Conservation (phyloP, 2,888 invertebrate species). For the Helobdella robusta region DNA sequence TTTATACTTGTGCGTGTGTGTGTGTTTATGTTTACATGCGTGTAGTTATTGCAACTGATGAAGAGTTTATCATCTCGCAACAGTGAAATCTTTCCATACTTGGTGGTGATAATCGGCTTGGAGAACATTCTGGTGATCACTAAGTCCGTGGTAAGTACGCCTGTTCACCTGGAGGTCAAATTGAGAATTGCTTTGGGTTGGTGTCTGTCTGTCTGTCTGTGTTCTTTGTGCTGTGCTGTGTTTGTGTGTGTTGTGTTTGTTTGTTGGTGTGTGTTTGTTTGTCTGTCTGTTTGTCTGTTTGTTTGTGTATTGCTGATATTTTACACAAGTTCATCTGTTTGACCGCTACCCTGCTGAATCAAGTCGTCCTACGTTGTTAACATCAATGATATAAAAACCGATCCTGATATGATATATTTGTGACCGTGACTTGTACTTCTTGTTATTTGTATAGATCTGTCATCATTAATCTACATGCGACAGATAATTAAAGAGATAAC, state of each 20-base stretch:
- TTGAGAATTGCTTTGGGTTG: conserved; percentile 74
- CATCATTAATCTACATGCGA: too few relatives aligned
- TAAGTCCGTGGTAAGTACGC: conserved; percentile 79
- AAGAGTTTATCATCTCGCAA: conserved; percentile 3
- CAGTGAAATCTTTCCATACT: conserved; percentile 62
- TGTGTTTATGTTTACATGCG: neutral
- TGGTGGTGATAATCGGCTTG: conserved; percentile 84
- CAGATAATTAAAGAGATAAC: too few relatives aligned
- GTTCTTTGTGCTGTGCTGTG: too few relatives aligned
- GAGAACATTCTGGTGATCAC: conserved; percentile 57
- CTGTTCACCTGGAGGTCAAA: conserved; percentile 80
- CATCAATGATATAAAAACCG: too few relatives aligned
- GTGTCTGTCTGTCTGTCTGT: too few relatives aligned
- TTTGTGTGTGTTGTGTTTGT: neutral
- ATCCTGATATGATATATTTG: too few relatives aligned
- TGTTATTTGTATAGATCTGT: too few relatives aligned
- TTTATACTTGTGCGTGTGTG: neutral
- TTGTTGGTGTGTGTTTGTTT: neutral
- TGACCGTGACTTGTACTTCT: too few relatives aligned
- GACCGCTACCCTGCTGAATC: too few relatives aligned
- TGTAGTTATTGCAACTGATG: neutral
- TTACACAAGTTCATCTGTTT: too few relatives aligned
- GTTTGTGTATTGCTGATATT: too few relatives aligned
- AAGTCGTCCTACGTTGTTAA: too few relatives aligned
- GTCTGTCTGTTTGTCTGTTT: neutral